These are phyloP conservation scores for Selene dorsalis DNA, from an alignment of 2,797 vertebrate species.

Conservation along the genomic window DNA sequence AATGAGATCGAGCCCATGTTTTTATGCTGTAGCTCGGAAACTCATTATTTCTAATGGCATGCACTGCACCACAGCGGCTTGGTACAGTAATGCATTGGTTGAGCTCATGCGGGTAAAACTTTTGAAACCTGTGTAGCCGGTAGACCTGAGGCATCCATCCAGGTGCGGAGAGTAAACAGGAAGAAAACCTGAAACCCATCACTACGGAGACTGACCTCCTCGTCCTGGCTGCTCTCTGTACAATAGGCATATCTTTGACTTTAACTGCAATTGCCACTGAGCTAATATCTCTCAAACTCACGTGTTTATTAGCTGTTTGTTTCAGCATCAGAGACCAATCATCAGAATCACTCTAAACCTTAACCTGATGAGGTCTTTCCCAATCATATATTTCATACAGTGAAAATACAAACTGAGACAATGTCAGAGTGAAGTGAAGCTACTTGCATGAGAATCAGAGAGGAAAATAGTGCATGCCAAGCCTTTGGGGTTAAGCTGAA, in stretches of 20 bases:
- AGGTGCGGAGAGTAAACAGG: too few relatives aligned
- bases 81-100: too few relatives aligned
- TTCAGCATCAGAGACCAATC: slow-evolving; percentile 14
- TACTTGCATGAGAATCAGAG: slow-evolving; percentile 85
- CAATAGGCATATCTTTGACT: neutral
- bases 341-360: neutral
- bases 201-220: too few relatives aligned
- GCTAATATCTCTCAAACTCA: neutral
- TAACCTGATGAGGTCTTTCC: slow-evolving; percentile 39
- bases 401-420: slow-evolving; percentile 31
- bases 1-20: too few relatives aligned
- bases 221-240: too few relatives aligned
- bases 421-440: slow-evolving; percentile 55
- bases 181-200: too few relatives aligned
- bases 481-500: slow-evolving; percentile 80
- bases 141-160: too few relatives aligned
- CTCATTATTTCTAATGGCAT: too few relatives aligned
- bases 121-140: too few relatives aligned
- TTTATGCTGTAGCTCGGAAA: too few relatives aligned
- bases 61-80: too few relatives aligned
- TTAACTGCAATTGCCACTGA: neutral
- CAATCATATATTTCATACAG: slow-evolving; percentile 62
- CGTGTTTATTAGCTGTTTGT: neutral
- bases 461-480: slow-evolving; percentile 86
- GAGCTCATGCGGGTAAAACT: too few relatives aligned